Base-by-base conservation (phyloP, 2,113 vertebrate genomes). In the Leptodactylus fuscus region DNA sequence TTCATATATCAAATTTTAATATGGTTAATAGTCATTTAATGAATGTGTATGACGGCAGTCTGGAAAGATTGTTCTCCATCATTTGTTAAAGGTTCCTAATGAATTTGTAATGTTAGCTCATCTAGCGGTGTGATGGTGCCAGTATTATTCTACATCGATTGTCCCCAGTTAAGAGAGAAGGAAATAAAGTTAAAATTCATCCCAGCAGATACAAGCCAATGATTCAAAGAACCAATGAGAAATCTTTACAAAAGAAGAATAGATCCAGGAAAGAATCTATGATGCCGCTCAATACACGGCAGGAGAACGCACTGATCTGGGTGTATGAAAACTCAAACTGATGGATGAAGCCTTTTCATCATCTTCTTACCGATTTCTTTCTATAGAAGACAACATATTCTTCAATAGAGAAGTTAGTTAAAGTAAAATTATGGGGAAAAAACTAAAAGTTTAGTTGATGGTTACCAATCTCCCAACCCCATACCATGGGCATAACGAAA, bases 311-410 rank as follows among this genome's bases (percentile, higher is more conserved):
- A 49, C 65, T 34, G 65, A 69, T 69, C 29, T 34, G 65, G 65
- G 65, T 27, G 58, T 62, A 62, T 62, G 58, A 29, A 69, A 36
- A 69, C 32, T 69, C 32, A 69, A 36, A 69, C 29, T 69, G 41
- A 27, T 75, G 44, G 71, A 75, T 75, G 41, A 49, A 75, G 71
- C 44, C 24, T 44, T 48, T 75, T 75, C 71, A 48, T 75, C 71
- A 48, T 75, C n/a, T 75, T 75, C 71, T 49, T 16, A 75, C 41
- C 48, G 71, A 75, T 75, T 48, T 75, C 24, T 16, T 7, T 41
- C 24, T 48, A 27, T 48, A 48, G 44, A 75, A 49, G 71, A 48
- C 48, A 75, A 27, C 10, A 75, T 48, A 27, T 48, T 5, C 22
- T 24, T 24, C 1, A 44, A 73, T 24, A 22, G 24, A 22, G 15